Conservation (phyloP, 2,888 invertebrate species). For the Sinentomon sp. region DNA sequence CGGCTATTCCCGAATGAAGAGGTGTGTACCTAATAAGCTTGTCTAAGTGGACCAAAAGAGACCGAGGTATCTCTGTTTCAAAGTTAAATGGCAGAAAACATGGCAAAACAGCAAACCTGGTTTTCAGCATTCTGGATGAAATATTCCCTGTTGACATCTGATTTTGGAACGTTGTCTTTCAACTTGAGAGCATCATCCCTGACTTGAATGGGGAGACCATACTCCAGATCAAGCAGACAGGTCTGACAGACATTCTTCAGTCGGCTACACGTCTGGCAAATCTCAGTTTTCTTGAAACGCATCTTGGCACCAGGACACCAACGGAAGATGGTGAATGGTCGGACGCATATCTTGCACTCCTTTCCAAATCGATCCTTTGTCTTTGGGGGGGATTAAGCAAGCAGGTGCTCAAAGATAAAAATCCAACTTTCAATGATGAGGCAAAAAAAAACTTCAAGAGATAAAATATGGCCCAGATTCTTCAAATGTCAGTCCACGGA, state of each 20-base stretch:
- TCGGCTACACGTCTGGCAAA: conserved; percentile 83
- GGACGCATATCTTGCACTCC: conserved; percentile 78
- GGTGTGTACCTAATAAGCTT: too few species aligned
- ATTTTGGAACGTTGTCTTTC: conserved; percentile 67
- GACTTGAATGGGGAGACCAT: conserved; percentile 63
- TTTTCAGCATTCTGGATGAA: conserved; percentile 73
- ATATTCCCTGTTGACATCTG: conserved; percentile 82
- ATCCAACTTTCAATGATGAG: not conserved
- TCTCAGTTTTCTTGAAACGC: conserved; percentile 89
- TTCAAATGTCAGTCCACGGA: too few species aligned
- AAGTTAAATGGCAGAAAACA: not conserved
- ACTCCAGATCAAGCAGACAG: conserved; percentile 74
- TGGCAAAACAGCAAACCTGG: conserved; percentile 27
- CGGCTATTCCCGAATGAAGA: too few species aligned
- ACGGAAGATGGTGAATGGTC: conserved; percentile 83
- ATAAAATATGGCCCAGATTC: conserved; percentile 6
- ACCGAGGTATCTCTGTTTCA: too few species aligned
- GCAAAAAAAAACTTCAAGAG: not conserved
- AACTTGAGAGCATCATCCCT: conserved; percentile 70
- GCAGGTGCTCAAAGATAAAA: conserved; percentile 1
- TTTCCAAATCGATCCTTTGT: conserved; percentile 84
- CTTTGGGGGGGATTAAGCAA: conserved; percentile 25
- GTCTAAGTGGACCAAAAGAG: too few species aligned
- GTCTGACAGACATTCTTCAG: conserved; percentile 91
- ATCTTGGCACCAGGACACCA: conserved; percentile 89